phyloP scores from a whole-genome alignment of 1,140 invertebrate species.

The Aphaenogaster floridana region DNA sequence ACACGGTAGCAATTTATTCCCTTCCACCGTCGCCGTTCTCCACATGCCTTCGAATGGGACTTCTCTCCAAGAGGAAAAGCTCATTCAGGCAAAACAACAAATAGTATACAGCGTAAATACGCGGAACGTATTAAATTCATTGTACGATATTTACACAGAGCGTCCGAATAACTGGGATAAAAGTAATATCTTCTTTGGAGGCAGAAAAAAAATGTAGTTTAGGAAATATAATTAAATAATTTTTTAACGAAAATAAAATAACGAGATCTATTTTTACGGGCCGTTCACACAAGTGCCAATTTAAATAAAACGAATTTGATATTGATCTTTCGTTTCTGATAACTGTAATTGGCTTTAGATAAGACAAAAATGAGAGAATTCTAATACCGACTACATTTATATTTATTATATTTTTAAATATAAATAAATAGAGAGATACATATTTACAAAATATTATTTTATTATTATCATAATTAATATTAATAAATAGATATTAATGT shows the following conservation, averaged over 20 bases:
- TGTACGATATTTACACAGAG: background rate
- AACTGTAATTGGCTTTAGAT: background rate
- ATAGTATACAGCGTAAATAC: background rate
- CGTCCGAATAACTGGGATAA: background rate
- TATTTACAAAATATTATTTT: no score
- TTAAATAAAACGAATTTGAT: background rate
- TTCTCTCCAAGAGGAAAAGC: background rate
- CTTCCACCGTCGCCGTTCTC: slow-evolving; percentile 37
- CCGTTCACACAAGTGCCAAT: background rate
- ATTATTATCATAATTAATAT: no score
- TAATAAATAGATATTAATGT: no score
- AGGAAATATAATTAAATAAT: background rate
- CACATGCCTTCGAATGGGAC: slow-evolving; percentile 48
- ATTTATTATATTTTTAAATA: no score
- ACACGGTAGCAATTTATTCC: slow-evolving; percentile 70
- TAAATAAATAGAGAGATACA: no score
- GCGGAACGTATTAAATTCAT: slow-evolving; percentile 8
- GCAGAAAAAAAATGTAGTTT: background rate
- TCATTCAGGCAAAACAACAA: slow-evolving; percentile 22
- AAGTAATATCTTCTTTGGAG: background rate
- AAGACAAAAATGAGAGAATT: background rate
- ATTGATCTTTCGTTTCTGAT: background rate
- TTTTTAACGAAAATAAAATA: slow-evolving; percentile 15
- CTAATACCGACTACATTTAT: no score
- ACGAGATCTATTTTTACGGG: background rate